Base-by-base conservation (phyloP, 1,140 invertebrate species). In the Euura saliciscinereae region DNA sequence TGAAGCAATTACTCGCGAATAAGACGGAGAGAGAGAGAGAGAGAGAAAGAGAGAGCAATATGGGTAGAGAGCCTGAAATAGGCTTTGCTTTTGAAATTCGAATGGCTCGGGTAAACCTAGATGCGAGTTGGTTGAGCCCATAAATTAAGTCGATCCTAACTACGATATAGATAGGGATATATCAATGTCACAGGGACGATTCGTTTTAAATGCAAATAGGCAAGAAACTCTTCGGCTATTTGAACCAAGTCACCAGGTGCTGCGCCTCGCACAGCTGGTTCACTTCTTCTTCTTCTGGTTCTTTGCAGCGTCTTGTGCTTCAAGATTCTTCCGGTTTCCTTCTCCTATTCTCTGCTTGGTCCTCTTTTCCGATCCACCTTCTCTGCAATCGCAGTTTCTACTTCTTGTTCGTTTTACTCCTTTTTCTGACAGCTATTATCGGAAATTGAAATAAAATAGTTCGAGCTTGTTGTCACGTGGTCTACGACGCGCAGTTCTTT, bases 161-260 rank as follows among this genome's bases (percentile, higher is more conserved):
- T 71, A 66, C 74, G 78, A 83, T 82, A 84, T 76, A 82, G 79
- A 84, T 76, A 80, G 73, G 79, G 76, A 85, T 85, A 78, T 81
- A 84, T 84, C 78, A 82, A 77, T 76, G 79, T 83, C 80, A 74
- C 71, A 44, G 64, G 45, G 71, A 75, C 70, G 78, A 71, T 75
- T 74, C 79, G 81, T 77, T 86, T 85, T 86, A 86, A 85, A 86
- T 85, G 84, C 84, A 85, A 86, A 86, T 86, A 73, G 70, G 72
- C 44, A 69, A 70, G 68, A 59, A 59, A 59, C 51, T 11, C 51
- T 59, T 59, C 51, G 10, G 51, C 51, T 59, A n/a, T 59, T 59
- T 4, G 13, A 59, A 59, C 51, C 51, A 59, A 59, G 51, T 59
- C 51, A 59, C 51, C 51, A 59, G 51, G 51, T 59, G 51, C 51